Base-by-base conservation (phyloP, 2,797 vertebrate genomes). In the Parambassis ranga region DNA sequence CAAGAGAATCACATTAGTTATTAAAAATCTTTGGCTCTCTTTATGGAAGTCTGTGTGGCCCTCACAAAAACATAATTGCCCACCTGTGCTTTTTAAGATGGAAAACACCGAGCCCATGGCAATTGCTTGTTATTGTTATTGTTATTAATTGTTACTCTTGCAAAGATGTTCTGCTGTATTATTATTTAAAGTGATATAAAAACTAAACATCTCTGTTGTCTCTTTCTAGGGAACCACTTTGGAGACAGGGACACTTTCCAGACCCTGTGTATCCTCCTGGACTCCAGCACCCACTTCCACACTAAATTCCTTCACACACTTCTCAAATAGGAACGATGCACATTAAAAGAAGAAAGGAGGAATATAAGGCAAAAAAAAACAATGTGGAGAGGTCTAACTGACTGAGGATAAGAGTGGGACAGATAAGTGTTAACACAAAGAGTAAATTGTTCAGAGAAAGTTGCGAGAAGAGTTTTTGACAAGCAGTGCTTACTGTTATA, bases 261-360 rank as follows among this genome's bases (percentile, higher is more conserved):
- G 73, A 92, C 85, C 36, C 68, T 96, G 6, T 92, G 92, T 33
- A 85, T 93, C 84, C 91, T 97, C 11, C 69, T 97, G 11, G 91
- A 93, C 8, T 93, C 95, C 24, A 93, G 93, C 11, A 92, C 94
- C 13, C 92, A 78, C 78, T 97, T 97, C 86, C 95, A 96, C 50
- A 92, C 94, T 8, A 93, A 93, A 53, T 89, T 96, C 53, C 85
- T 97, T n/a, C 90, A 77, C 63, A 82, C 79, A 72, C 65, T 90
- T 31, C 70, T 92, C 31, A 86, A 68, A 42, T 72, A 87, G 44
- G 47, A 71, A 9, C 10, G 38, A 53, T 24, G 10, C 9, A 51
- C 18, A 30, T 6, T 20, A 4, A 32, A 44, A 41, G 31, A 19
- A 18, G 24, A n/a, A 24, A 30, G 14, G n/a, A n/a, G n/a, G n/a